A percentile compares a stretch with the other conserved stretches of the same genome.
phyloP scores from a whole-genome alignment of 2,888 invertebrate genomes.

The Drosophila mettleri region DNA sequence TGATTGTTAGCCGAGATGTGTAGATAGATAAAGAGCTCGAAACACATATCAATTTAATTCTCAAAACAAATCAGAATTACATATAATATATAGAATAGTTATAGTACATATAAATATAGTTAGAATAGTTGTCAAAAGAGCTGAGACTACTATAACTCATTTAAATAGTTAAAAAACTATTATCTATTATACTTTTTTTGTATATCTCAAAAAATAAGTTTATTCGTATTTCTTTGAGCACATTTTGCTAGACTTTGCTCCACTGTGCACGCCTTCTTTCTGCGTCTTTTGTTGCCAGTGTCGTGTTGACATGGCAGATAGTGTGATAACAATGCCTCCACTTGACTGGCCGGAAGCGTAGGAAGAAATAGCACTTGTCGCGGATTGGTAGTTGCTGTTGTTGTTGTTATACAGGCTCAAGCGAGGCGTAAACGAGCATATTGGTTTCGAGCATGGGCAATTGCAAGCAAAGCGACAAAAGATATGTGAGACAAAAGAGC shows the following conservation, averaged over 20 bases:
- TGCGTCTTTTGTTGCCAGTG: conserved; percentile 6
- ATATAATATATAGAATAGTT: too few relatives aligned
- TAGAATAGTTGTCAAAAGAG: too few relatives aligned
- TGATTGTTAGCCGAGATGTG: neutral
- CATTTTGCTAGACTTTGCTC: neutral
- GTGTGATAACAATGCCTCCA: conserved; percentile 33
- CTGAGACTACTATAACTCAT: too few relatives aligned
- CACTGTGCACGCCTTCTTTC: conserved; percentile 30
- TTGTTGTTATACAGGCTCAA: neutral
- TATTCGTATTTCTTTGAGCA: neutral
- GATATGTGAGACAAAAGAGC: neutral
- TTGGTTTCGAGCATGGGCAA: neutral
- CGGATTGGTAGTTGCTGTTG: neutral
- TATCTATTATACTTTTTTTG: neutral
- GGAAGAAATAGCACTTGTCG: conserved; percentile 40
- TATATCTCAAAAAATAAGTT: neutral
- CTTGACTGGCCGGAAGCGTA: conserved; percentile 50
- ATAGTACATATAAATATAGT: too few relatives aligned
- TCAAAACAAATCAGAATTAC: too few relatives aligned
- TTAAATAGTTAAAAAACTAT: too few relatives aligned
- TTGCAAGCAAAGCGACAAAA: too few relatives aligned
- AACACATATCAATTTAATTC: too few relatives aligned
- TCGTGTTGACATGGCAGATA: conserved; percentile 33
- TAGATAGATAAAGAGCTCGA: neutral
- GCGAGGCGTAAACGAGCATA: neutral